These are phyloP conservation scores for Mythimna impura DNA, from an alignment of 2,888 invertebrate species.

Conservation along the genomic window DNA sequence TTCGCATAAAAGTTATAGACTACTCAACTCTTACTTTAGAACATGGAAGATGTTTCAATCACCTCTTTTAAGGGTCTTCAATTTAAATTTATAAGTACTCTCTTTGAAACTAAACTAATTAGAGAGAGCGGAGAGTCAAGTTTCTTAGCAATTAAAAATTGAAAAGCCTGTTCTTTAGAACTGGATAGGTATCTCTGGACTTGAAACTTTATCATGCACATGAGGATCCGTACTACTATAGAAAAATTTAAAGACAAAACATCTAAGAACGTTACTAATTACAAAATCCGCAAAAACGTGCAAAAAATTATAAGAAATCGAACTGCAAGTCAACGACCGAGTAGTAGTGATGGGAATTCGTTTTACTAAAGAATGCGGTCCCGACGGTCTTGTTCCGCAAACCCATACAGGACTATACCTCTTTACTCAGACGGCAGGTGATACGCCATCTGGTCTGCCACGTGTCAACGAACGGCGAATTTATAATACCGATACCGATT, in stretches of 20 bases:
- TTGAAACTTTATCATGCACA: not conserved
- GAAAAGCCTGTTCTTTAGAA: not conserved
- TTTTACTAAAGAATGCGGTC: conserved; percentile 81
- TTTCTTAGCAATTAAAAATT: not conserved
- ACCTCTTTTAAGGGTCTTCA: not conserved
- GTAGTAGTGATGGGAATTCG: conserved; percentile 78
- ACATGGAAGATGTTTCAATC: not conserved
- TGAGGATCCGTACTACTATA: not conserved
- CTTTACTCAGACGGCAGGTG: conserved; percentile 80
- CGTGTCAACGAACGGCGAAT: conserved; percentile 78
- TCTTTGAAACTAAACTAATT: not conserved
- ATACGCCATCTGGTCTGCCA: conserved; percentile 83
- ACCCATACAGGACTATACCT: conserved; percentile 70
- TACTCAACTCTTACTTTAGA: no score
- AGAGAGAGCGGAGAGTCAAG: not conserved
- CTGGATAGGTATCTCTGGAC: not conserved
- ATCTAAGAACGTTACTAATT: not conserved
- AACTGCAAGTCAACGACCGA: conserved; percentile 79
- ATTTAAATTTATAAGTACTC: not conserved
- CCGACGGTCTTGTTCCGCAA: conserved; percentile 78
- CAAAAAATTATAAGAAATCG: conserved; percentile 36
- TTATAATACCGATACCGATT: conserved; percentile 74
- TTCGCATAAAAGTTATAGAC: no score
- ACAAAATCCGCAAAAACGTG: not conserved
- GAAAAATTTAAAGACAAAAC: not conserved